Base-by-base conservation (phyloP, 2,113 vertebrate species). In the Colistium nudipinnis region DNA sequence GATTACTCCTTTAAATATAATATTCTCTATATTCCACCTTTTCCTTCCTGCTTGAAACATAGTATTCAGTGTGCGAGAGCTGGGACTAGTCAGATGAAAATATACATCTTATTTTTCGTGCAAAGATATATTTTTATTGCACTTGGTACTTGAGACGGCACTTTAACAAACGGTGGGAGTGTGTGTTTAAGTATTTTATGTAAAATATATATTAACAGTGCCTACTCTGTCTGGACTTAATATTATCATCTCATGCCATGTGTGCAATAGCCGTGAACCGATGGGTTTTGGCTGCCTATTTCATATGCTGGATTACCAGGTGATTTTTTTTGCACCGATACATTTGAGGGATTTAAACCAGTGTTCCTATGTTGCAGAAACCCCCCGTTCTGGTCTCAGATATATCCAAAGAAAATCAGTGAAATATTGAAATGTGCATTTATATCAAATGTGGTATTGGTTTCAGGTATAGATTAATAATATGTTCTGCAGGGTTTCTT, bases 291-390 rank as follows among this genome's bases (percentile, higher is more conserved):
- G 43, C 59, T 61, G 49, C 24, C 33, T 75, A 24, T 59, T 63
- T 74, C 56, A 35, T 65, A 87, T 85, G 80, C 82, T 88, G 87
- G 84, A 87, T 0, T n/a, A n/a, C n/a, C n/a, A n/a, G 30, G 12
- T 45, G 41, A n/a, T 51, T 61, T 13, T n/a, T 30, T 73, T 75
- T 82, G 71, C 76, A 48, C 45, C 7, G 20, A 4, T 24, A 24
- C 11, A 43, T 48, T 16, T 48, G 12, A 25, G 47, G 47, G 27
- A 27, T 47, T 17, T 27, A 22, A 22, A 47, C 19, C 19, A 22
- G 7, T 47, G 13, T 3, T 39, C 5, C 36, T 22, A 7, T 45
- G n/a, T 36, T 52, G 1, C 16, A 24, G 3, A 12, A 28, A 56
- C 14, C 10, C 62, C 3, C n/a, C 2, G 28, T 33, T 54, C n/a